Evolutionary conservation across 2,888 invertebrate genomes (phyloP), one percentile per base, ranked within the genome.

Genomic region (Onthophagus sagittarius): DNA sequence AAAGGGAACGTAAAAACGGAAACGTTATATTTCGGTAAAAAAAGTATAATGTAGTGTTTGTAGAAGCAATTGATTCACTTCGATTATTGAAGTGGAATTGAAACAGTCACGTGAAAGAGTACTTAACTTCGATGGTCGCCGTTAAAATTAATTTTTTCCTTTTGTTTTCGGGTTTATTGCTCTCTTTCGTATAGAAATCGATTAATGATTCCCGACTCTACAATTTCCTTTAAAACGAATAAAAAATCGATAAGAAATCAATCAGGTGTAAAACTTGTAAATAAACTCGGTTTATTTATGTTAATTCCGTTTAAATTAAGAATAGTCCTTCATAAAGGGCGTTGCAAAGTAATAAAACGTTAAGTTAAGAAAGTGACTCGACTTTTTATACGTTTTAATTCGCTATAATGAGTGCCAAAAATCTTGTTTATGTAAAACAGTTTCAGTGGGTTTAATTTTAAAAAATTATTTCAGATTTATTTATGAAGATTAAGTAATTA

Each of bases 281-380:
- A 53, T 53, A 53, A 53, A 53, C 39, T 53, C 39, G 39, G 63
- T 69, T 33, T 70, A 63, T 62, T 69, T 72, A 72, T 63, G 69
- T 23, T 63, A 32, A 69, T 69, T 69, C 33, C 31, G 69, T 32
- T 32, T 69, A 72, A 63, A 69, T 72, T 72, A 63, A 31, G 14
- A 69, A 23, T 63, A 63, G 53, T 70, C 9, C 53, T 70, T 53
- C 62, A 70, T 71, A 71, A n/a, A 15, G 32, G 15, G 53, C 13
- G 69, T 63, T n/a, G 62, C 32, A 15, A 14, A 67, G 72, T 69
- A 72, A 72, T 67, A 72, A 72, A 71, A 33, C n/a, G 71, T 71
- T 23, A 14, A 53, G 65, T 65, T 67, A 69, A 62, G 23, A 23
- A 23, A 23, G 23, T 23, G 23, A 23, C 23, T 23, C 2, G 23